Evolutionary conservation across 2,888 invertebrate genomes (phyloP).

Genomic region (Eristalis tenax): DNA sequence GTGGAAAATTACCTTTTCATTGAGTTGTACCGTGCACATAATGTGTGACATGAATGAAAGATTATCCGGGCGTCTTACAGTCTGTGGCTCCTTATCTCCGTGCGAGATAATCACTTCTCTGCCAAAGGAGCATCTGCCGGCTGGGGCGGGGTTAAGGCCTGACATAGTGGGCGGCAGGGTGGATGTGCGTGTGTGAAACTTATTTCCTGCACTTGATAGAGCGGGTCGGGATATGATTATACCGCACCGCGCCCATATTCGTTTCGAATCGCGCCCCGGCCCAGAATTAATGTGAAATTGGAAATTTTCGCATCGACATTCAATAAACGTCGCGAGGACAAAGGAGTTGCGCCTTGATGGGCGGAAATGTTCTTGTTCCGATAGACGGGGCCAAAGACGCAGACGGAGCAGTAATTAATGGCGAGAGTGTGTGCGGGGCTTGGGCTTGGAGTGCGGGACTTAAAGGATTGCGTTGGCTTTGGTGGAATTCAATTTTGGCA

Average conservation of each 20-base stretch:
- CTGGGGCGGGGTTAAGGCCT: background rate
- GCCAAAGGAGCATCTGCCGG: background rate
- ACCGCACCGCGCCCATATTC: conserved; percentile 38
- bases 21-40: conserved; percentile 52
- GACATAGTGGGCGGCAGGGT: background rate
- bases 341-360: conserved; percentile 4
- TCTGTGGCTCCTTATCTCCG: conserved; percentile 51
- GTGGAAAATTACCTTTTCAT: conserved; percentile 71
- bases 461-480: background rate
- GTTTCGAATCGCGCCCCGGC: conserved; percentile 15
- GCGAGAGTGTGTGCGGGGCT: background rate
- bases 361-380: conserved; percentile 24
- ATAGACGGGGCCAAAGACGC: background rate
- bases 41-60: conserved; percentile 68
- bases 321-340: conserved; percentile 42
- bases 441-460: background rate
- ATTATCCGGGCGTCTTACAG: conserved; percentile 61
- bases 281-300: conserved; percentile 59
- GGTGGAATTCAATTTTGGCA: background rate
- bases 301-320: conserved; percentile 52
- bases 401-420: background rate
- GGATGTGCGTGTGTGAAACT: conserved; percentile 58
- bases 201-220: conserved; percentile 49
- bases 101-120: conserved; percentile 46
- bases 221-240: conserved; percentile 2